These are phyloP conservation scores for Hetaerina americana DNA, from an alignment of 1,140 invertebrate genomes.

Conservation along the genomic window DNA sequence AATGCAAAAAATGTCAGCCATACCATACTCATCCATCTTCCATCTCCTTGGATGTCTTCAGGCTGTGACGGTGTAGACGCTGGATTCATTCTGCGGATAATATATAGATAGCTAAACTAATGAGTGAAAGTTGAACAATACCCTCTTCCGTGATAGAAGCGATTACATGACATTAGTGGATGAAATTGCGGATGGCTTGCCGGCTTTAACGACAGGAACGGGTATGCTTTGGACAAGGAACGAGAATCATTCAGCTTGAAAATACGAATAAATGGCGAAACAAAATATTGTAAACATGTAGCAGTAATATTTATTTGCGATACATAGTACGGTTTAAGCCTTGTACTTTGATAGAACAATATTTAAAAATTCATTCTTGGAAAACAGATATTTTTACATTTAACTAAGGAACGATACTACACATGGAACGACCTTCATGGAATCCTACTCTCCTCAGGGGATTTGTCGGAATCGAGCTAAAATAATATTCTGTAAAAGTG, in stretches of 20 bases:
- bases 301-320: too few species aligned
- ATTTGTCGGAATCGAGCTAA: neutral
- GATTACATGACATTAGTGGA: neutral
- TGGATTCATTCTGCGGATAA: conserved; percentile 37
- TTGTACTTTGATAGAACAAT: too few species aligned
- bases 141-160: neutral
- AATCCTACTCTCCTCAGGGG: neutral
- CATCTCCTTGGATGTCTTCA: conserved; percentile 48
- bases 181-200: neutral
- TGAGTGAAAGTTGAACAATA: too few species aligned
- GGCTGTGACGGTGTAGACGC: conserved; percentile 43
- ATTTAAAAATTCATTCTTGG: too few species aligned
- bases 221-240: neutral
- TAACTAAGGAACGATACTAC: neutral
- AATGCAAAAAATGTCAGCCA: conserved; percentile 18
- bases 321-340: too few species aligned
- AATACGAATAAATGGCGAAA: too few species aligned
- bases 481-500: too few species aligned
- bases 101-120: too few species aligned
- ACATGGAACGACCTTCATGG: neutral
- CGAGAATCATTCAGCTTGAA: neutral
- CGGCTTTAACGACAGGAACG: neutral
- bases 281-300: too few species aligned
- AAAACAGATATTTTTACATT: too few species aligned
- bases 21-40: conserved; percentile 52